These are phyloP conservation scores for Corythucha ciliata DNA, from an alignment of 2,888 invertebrate species.

Conservation along the genomic window DNA sequence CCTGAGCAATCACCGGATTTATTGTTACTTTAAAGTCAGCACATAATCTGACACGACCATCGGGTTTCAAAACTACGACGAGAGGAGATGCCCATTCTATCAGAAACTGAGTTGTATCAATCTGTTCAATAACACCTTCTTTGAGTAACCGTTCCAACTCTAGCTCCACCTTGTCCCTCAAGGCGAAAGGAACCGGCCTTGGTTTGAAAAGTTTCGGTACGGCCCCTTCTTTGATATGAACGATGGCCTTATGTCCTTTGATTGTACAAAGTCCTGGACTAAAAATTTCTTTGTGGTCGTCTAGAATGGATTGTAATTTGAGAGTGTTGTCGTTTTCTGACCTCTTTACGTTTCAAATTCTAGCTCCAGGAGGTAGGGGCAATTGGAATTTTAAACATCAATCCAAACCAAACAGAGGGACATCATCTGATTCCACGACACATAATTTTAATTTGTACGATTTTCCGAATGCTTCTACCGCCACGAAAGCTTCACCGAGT, in stretches of 20 bases:
- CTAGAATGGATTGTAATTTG: background rate
- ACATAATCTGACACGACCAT: conserved; percentile 34
- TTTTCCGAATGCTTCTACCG: background rate
- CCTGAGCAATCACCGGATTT: background rate
- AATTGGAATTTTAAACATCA: conserved; percentile 8
- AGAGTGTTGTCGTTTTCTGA: background rate
- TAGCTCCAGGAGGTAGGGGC: conserved; percentile 7
- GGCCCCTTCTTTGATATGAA: conserved; percentile 23
- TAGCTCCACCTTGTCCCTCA: conserved; percentile 31
- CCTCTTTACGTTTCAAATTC: background rate
- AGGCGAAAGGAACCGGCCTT: conserved; percentile 34
- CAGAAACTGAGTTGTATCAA: conserved; percentile 35
- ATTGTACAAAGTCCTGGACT: background rate
- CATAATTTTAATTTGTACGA: background rate
- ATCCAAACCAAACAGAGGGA: conserved; percentile 3
- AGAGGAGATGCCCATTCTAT: conserved; percentile 36
- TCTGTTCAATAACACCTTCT: conserved; percentile 14
- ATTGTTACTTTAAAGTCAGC: conserved; percentile 11
- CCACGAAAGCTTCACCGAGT: background rate
- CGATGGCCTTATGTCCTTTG: background rate
- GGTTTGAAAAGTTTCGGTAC: conserved; percentile 33
- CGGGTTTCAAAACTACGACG: conserved; percentile 39
- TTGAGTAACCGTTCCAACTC: conserved; percentile 27
- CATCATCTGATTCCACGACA: conserved; percentile 1
- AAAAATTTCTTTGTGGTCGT: background rate